Percentiles rank a stretch among this genome's conserved stretches.
These are phyloP conservation scores for Drosophila repleta DNA, from an alignment of 1,140 invertebrate genomes.

Conservation along the genomic window DNA sequence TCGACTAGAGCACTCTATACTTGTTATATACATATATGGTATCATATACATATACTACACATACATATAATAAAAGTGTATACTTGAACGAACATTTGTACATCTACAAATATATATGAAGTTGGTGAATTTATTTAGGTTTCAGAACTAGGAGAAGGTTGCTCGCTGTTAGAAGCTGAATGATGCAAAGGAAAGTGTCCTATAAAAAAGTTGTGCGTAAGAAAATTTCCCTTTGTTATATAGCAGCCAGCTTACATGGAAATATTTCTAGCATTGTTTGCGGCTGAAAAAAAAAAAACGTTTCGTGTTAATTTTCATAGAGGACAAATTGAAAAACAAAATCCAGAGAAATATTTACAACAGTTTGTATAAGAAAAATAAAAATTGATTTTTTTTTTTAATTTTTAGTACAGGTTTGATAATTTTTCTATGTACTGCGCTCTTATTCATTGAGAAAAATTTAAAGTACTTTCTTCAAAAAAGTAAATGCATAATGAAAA, in stretches of 20 bases:
- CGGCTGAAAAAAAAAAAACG: neutral
- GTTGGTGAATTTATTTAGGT: neutral
- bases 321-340: neutral
- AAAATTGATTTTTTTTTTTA: too few relatives aligned
- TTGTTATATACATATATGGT: too few relatives aligned
- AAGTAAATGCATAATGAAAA: conserved; percentile 38
- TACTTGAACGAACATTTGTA: too few relatives aligned
- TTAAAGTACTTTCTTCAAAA: too few relatives aligned
- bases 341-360: neutral
- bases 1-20: too few relatives aligned
- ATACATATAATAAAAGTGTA: too few relatives aligned
- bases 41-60: too few relatives aligned
- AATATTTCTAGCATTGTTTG: conserved; percentile 14
- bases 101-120: too few relatives aligned
- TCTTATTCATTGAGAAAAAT: too few relatives aligned
- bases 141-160: neutral
- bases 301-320: neutral
- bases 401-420: too few relatives aligned
- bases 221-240: neutral
- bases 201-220: neutral
- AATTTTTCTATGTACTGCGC: too few relatives aligned
- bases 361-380: neutral
- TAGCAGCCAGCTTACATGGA: conserved; percentile 4
- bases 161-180: conserved; percentile 4
- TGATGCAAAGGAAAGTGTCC: conserved; percentile 6